Percentiles rank a stretch among this genome's conserved stretches.
These are phyloP conservation scores for Datnioides undecimradiatus DNA, from an alignment of 2,113 vertebrate species.

Conservation along the genomic window DNA sequence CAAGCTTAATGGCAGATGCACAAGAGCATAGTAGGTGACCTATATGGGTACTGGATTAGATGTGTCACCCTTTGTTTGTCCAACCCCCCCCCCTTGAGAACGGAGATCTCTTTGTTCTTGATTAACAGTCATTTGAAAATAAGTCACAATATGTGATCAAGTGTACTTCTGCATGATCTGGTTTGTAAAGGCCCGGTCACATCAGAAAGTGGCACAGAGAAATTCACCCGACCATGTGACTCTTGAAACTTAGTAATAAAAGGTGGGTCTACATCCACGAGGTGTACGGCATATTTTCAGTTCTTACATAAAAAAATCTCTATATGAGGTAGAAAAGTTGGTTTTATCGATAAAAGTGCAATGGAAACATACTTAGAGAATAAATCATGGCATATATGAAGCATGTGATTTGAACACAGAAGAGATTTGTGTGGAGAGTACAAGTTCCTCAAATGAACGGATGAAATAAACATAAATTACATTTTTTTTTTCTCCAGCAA, in stretches of 20 bases:
- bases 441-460: too few species aligned
- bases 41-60: conserved; percentile 71
- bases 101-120: conserved; percentile 11
- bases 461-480: too few species aligned
- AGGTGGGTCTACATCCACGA: too few species aligned
- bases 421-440: too few species aligned
- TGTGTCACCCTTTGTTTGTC: conserved; percentile 49
- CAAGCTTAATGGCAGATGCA: conserved; percentile 73
- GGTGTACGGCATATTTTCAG: too few species aligned
- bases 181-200: background rate
- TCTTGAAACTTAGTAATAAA: too few species aligned
- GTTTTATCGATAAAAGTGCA: too few species aligned
- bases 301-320: too few species aligned
- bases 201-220: background rate
- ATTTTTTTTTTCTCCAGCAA: background rate
- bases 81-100: background rate
- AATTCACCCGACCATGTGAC: background rate
- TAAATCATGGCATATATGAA: too few species aligned
- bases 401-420: too few species aligned
- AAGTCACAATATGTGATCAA: conserved; percentile 6
- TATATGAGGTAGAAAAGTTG: too few species aligned
- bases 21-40: conserved; percentile 66
- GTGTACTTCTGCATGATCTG: background rate
- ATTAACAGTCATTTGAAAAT: conserved; percentile 22
- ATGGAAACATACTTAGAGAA: too few species aligned